Evolutionary conservation across 2,113 vertebrate species (phyloP), one percentile per base, ranked within the genome.

Genomic region (Helogale parvula): DNA sequence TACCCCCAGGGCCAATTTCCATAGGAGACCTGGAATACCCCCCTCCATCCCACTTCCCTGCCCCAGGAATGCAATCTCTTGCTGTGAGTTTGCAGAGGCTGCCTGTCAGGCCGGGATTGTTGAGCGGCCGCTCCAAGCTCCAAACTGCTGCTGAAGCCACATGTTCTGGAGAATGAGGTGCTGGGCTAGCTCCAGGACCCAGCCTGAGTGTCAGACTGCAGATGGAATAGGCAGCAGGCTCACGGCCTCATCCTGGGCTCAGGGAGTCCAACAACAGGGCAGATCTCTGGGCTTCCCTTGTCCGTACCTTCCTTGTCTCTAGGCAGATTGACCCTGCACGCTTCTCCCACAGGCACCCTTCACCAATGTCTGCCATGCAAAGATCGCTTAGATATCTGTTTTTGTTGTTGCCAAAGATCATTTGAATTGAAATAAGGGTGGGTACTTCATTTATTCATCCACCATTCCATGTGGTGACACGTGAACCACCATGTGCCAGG

Each of bases 391-490:
- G 10, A 35, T n/a, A 19, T 85, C 14, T 52, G 66, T 66, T 94
- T 92, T 60, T 21, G 65, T 71, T 90, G 72, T 77, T 92, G 65
- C 35, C 50, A 38, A 63, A 71, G 45, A 60, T 74, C 25, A 76
- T 45, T 35, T 86, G 10, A 19, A 17, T 50, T 85, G 35, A 63
- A 69, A 4, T 52, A 12, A 63, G 38, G 14, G 29, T 31, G 15
- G 79, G 65, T 7, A 4, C 25, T 76, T 68, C 41, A 35, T 57
- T 60, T 15, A 10, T 84, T 15, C 23, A 33, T 33, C 66, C 3
- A 16, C 21, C 23, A 5, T 17, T n/a, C 71, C 52, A 35, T 5
- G 23, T 3, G 41, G 41, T 41, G 41, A 5, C 41, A 4, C 41
- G 5, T 41, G 41, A 41, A 25, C 16, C 21, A 5, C n/a, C 66